Conservation (phyloP, 2,888 invertebrate genomes). For the Campoplex capitator region DNA sequence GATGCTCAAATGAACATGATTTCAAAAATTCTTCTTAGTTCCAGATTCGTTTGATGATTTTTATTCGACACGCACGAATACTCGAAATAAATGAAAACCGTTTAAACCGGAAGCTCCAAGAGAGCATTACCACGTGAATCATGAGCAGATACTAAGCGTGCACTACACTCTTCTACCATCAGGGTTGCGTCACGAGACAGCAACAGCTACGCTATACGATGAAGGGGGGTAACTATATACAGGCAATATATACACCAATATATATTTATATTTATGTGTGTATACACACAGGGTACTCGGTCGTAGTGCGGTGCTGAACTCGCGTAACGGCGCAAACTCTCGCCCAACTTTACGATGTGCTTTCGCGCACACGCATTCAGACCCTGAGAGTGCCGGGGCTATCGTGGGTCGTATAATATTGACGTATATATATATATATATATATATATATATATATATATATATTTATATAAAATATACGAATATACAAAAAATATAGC, state of each 20-base stretch:
- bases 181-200: constrained; percentile 64
- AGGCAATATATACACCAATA: constrained; percentile 17
- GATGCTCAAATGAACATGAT: neutral
- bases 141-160: constrained; percentile 60
- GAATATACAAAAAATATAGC: neutral
- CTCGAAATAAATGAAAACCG: neutral
- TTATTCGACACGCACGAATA: neutral
- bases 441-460: neutral
- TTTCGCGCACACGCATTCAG: constrained; percentile 60
- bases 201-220: constrained; percentile 45
- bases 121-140: constrained; percentile 64
- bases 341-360: constrained; percentile 60
- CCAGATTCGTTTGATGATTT: neutral
- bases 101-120: constrained; percentile 41
- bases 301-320: constrained; percentile 31
- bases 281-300: neutral
- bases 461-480: too few species aligned
- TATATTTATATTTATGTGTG: neutral
- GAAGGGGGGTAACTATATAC: constrained; percentile 24
- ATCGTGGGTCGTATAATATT: constrained; percentile 41
- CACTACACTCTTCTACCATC: constrained; percentile 50
- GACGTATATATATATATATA: neutral
- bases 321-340: constrained; percentile 64
- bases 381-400: constrained; percentile 51
- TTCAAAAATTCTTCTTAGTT: neutral